phyloP scores from a whole-genome alignment of 2,888 invertebrate species.

The Cerastis leucographa region DNA sequence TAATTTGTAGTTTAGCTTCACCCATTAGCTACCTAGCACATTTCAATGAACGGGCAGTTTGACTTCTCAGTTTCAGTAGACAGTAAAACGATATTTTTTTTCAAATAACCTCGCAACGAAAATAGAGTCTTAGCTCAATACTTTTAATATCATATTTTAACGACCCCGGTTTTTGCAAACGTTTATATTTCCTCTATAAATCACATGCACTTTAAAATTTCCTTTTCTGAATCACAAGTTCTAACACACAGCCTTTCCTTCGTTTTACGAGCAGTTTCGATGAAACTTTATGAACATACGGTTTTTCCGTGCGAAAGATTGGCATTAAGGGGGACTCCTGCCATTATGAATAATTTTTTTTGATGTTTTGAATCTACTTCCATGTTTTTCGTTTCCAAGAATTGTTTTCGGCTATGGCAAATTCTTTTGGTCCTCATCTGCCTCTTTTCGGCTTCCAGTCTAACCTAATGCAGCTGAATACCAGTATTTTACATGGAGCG shows the following conservation, averaged over 20 bases:
- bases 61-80: too few species aligned
- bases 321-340: not conserved
- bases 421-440: not conserved
- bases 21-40: too few species aligned
- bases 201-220: conserved; percentile 37
- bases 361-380: not conserved
- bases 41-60: too few species aligned
- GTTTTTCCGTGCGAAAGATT: conserved; percentile 1
- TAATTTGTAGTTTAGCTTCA: too few species aligned
- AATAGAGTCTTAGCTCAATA: too few species aligned
- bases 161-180: not conserved
- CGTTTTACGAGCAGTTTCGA: conserved; percentile 36
- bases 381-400: not conserved
- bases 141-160: not conserved
- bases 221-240: conserved; percentile 32
- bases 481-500: too few species aligned
- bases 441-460: too few species aligned
- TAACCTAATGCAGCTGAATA: too few species aligned
- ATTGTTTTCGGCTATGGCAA: not conserved
- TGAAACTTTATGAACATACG: conserved; percentile 39
- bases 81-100: too few species aligned
- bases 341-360: conserved; percentile 4
- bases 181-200: not conserved
- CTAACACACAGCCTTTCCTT: not conserved
- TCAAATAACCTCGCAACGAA: too few species aligned